Evolutionary conservation across 2,888 invertebrate genomes (phyloP), one percentile per base, ranked within the genome.

Genomic region (Drosophila multiciliata): DNA sequence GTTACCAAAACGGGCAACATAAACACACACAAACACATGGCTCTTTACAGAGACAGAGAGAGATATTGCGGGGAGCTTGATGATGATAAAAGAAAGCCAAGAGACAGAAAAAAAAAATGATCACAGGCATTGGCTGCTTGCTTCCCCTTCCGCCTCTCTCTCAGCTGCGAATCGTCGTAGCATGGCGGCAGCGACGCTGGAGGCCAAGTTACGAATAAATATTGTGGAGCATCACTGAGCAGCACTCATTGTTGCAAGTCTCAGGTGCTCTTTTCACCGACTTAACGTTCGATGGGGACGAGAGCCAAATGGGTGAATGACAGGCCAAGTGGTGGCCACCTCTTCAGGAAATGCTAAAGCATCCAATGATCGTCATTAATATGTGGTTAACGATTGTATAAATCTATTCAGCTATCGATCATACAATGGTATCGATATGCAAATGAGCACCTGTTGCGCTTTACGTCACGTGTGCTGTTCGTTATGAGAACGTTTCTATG

Each of bases 1-100:
- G 89, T 89, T 89, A 89, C 91, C 89, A 89, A 89, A 89, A 86
- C 85, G 84, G 82, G 85, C 86, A 89, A 75, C 84, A 83, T 80
- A 83, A 81, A 86, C 66, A 83, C 65, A 86, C 66, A 73, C 32
- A 80, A 36, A 70, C 54, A 79, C 48, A 67, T 35, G 23, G 15
- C 23, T 45, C 15, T 45, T 82, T 36, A 42, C 42, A 64, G 58
- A 70, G 61, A 66, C 29, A 38, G 38, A 45, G 50, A 71, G 66
- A 75, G 74, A 71, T 78, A 57, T 57, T 80, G 54, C 68, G 62
- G 48, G 65, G 64, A 80, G 70, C 80, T 77, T 48, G 75, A 66
- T 75, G 66, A 67, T 71, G 78, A 72, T 75, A 78, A 83, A 90
- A 87, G 82, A 87, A 87, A 83, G 87, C 78, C 78, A 88, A 68